Evolutionary conservation across 2,888 invertebrate species (phyloP), one percentile per base, ranked within the genome.

Genomic region (Cancer borealis): DNA sequence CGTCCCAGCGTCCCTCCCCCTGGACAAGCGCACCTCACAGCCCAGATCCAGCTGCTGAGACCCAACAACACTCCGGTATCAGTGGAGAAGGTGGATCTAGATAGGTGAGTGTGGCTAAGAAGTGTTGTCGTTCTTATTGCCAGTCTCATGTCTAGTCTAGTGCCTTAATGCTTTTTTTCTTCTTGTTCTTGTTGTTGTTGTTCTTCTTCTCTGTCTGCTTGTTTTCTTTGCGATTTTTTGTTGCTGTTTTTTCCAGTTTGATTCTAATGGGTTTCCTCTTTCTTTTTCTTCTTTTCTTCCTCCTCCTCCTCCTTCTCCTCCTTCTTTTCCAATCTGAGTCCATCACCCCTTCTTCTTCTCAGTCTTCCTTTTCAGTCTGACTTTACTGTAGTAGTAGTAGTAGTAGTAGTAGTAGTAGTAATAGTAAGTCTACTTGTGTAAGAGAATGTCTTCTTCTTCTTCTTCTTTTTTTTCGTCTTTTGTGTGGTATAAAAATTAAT

Each of bases 31-130:
- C 93, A 91, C 47, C 88, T 93, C 26, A 92, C 93, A 21, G 95
- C 95, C 87, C 95, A 95, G 88, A 95, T 95, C 46, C 95, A 95
- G 88, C 95, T 95, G 3, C 92, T 95, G 12, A n/a, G 95, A 10
- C 95, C 95, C 91, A 95, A 95, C 93, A 95, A 95, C 90, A 95
- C 95, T 14, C 95, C 95, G 14, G 95, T 95, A 8, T 93, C 95
- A 10, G 95, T 95, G 2, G 95, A 95, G 49, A 95, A 95, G 88
- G 91, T 95, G 5, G 93, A 95, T 26, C 93, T 95, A 17, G 95
- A 95, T 73, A 91, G 95, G 95, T 95, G 45, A 46, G 91, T 89
- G 3, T 46, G 8, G 88, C 12, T 47, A 14, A 14, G 39, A 54
- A 39, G 39, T 39, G 39, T 39, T 39, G 39, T 39, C 39, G 39